A percentile compares a stretch with the other conserved stretches of the same genome.
Conservation (phyloP, 2,797 vertebrate species). For the Hoplostethus atlanticus region DNA sequence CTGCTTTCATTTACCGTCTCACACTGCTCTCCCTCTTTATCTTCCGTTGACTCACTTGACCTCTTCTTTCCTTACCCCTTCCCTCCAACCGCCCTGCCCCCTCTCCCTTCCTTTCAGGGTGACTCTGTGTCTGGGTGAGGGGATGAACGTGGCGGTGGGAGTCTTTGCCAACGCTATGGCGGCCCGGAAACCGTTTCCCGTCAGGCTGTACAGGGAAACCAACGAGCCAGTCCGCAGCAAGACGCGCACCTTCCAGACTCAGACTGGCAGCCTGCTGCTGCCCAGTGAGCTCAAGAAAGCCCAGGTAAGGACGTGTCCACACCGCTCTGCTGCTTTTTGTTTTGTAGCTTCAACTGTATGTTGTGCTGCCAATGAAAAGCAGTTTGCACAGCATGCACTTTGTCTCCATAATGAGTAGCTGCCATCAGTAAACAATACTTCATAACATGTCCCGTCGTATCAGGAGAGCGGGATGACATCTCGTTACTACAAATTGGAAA, state of each 20-base stretch:
- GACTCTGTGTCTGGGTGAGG: slow-evolving; percentile 87
- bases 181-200: slow-evolving; percentile 83
- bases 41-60: neutral
- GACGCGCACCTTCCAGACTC: slow-evolving; percentile 91
- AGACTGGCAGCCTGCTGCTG: slow-evolving; percentile 94
- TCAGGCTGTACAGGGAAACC: slow-evolving; percentile 91
- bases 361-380: no score
- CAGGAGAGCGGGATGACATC: no score
- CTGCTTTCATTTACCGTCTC: no score
- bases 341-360: no score
- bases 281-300: slow-evolving; percentile 94
- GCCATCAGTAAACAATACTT: neutral
- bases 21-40: neutral
- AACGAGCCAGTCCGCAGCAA: slow-evolving; percentile 94
- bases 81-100: neutral
- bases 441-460: no score
- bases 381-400: no score
- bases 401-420: neutral
- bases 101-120: slow-evolving; percentile 80
- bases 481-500: no score
- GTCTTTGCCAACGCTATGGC: slow-evolving; percentile 87
- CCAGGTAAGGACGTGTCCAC: slow-evolving; percentile 84
- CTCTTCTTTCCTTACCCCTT: neutral
- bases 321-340: neutral
- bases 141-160: slow-evolving; percentile 88